Evolutionary conservation across 2,797 vertebrate genomes (phyloP).

Genomic region (Melanogrammus aeglefinus): DNA sequence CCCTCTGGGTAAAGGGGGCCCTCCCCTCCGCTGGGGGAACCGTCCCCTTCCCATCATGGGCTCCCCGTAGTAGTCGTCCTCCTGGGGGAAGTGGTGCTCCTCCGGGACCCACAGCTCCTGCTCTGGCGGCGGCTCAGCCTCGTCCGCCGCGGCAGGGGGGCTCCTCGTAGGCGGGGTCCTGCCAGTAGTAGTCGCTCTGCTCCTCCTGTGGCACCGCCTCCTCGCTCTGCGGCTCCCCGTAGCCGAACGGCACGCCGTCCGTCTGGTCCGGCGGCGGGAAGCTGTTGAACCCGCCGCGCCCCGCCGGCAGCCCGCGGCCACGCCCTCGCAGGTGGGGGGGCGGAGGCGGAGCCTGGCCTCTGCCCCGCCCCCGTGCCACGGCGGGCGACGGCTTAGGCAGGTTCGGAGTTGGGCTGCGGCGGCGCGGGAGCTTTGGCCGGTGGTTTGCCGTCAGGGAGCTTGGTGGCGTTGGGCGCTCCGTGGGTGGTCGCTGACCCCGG

Average conservation of each 20-base stretch:
- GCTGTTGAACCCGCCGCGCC: conserved; percentile 40
- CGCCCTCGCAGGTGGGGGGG: conserved; percentile 43
- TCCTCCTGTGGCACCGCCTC: conserved; percentile 61
- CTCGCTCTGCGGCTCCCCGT: conserved; percentile 65
- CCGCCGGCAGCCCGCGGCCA: conserved; percentile 58
- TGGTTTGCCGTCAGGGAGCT: conserved; percentile 36
- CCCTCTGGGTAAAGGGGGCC: conserved; percentile 34
- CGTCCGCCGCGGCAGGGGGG: conserved; percentile 58
- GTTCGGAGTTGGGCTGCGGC: conserved; percentile 46
- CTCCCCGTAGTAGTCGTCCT: conserved; percentile 75
- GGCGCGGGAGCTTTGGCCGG: conserved; percentile 37
- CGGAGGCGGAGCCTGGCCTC: conserved; percentile 53
- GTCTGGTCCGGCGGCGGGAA: conserved; percentile 50
- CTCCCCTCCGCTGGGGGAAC: conserved; percentile 24
- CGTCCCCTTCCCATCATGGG: conserved; percentile 68
- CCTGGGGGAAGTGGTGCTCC: conserved; percentile 70
- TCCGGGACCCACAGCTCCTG: conserved; percentile 80
- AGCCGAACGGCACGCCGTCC: conserved; percentile 69
- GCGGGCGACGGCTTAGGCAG: conserved; percentile 27
- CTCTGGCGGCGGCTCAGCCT: conserved; percentile 57
- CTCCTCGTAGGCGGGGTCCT: conserved; percentile 72
- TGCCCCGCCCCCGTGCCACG: conserved; percentile 52
- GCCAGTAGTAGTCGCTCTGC: conserved; percentile 76
- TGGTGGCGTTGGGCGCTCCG: conserved; percentile 28
- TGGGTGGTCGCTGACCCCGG: conserved; percentile 31